These are phyloP conservation scores for Fabriciana adippe DNA, from an alignment of 2,888 invertebrate genomes.

Conservation along the genomic window DNA sequence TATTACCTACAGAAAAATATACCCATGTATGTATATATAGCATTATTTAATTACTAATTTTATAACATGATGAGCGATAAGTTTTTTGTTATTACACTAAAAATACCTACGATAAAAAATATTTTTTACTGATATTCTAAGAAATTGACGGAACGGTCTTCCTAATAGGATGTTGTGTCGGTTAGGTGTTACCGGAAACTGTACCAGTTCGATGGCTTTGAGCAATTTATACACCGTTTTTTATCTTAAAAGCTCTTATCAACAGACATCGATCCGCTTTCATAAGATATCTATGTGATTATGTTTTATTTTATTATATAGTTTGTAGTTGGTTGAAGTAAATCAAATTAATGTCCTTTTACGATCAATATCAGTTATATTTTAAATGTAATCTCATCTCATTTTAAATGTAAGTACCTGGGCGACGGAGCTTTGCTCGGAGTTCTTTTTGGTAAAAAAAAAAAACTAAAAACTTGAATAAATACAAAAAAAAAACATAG, in stretches of 20 bases:
- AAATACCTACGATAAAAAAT: neutral
- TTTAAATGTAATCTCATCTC: no score
- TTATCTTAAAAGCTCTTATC: slow-evolving; percentile 7
- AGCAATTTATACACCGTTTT: slow-evolving; percentile 33
- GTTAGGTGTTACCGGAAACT: slow-evolving; percentile 56
- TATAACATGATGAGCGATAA: no score
- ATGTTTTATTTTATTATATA: no score
- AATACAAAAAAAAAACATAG: no score
- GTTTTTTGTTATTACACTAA: neutral
- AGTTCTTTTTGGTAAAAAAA: no score
- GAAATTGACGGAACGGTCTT: slow-evolving; percentile 28
- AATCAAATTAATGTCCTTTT: no score
- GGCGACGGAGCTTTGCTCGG: no score
- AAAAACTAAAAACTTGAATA: no score
- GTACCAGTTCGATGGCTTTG: slow-evolving; percentile 60
- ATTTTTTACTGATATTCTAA: slow-evolving; percentile 25
- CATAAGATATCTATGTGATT: neutral
- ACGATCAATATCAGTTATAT: no score
- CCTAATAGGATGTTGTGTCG: slow-evolving; percentile 32
- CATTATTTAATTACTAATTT: neutral
- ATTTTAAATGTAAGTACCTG: no score
- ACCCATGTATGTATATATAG: neutral
- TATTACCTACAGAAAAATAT: no score
- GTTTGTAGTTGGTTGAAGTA: no score
- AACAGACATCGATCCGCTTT: slow-evolving; percentile 7